Evolutionary conservation across 1,140 invertebrate genomes (phyloP).

Genomic region (Pseudomyrmex concolor): DNA sequence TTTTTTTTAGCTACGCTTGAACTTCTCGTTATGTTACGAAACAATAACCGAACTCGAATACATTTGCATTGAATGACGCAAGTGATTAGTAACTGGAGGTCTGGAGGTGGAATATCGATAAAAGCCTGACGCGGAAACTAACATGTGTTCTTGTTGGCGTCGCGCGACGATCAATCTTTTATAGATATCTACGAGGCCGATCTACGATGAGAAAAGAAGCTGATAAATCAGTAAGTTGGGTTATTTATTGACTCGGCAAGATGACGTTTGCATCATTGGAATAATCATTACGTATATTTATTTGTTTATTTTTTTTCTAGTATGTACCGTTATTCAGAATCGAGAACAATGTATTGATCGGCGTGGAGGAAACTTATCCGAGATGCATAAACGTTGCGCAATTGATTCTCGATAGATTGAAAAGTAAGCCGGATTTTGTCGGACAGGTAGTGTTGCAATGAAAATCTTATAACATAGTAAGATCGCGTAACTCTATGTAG

Average conservation of each 20-base stretch:
- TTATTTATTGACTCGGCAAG: conserved; percentile 4
- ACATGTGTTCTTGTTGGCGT: not conserved
- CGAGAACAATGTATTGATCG: conserved; percentile 62
- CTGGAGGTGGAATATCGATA: conserved; percentile 19
- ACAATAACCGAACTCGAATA: too few relatives aligned
- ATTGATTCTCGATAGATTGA: conserved; percentile 53
- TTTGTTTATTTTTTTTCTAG: not conserved
- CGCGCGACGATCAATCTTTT: not conserved
- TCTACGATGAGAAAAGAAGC: too few relatives aligned
- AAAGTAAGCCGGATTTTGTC: conserved; percentile 55
- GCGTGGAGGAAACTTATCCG: conserved; percentile 16
- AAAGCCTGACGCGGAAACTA: not conserved
- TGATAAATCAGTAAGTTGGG: too few relatives aligned
- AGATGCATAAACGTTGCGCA: conserved; percentile 52
- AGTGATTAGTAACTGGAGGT: conserved; percentile 7
- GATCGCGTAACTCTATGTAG: not conserved
- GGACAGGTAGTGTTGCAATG: conserved; percentile 58
- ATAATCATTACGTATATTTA: conserved; percentile 14
- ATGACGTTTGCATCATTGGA: not conserved
- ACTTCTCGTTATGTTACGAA: too few relatives aligned
- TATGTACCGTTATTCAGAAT: conserved; percentile 47
- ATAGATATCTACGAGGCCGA: too few relatives aligned
- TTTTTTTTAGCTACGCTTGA: too few relatives aligned
- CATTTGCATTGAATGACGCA: not conserved
- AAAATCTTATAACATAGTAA: conserved; percentile 52